Base-by-base conservation (phyloP, 2,888 invertebrate genomes). In the Allophyes oxyacanthae region DNA sequence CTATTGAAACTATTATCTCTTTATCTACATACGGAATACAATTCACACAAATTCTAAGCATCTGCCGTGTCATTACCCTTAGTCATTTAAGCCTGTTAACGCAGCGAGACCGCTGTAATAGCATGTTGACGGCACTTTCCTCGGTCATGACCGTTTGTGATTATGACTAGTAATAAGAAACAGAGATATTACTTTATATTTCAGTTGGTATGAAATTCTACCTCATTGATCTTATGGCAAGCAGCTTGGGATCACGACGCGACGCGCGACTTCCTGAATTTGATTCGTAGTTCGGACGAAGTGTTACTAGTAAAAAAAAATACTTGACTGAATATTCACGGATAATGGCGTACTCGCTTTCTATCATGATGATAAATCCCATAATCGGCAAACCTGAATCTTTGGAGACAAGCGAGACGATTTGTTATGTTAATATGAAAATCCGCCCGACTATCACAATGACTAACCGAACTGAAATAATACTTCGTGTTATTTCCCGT, bases 51-150 rank as follows among this genome's bases (percentile, higher is more conserved):
- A 88, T 88, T 88, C 83, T 80, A 86, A 84, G 82, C 92, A 92
- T 89, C 91, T 92, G 91, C 85, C 88, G 79, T 88, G 92, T 92
- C 93, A 90, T 93, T 93, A 92, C 85, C 88, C 92, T 81, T 81
- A 75, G 82, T 87, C 87, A 88, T 91, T 91, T 90, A 86, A 89
- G 90, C 90, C 87, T 88, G 91, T 92, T 93, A 93, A 90, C 86
- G 84, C 79, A 77, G 81, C 81, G 81, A 83, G 84, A 85, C 87
- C 84, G 84, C 77, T 81, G 82, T 91, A 88, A 91, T 89, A 85
- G 85, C 78, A 79, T 81, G 84, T 85, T 82, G 86, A 83, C 85
- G 83, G 81, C 84, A 78, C 87, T 87, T 85, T 84, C 86, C 82
- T 82, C 81, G 84, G 85, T 81, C 87, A 86, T 87, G 86, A 87